These are phyloP conservation scores for Anorthoa munda DNA, from an alignment of 2,888 invertebrate genomes.

Conservation along the genomic window DNA sequence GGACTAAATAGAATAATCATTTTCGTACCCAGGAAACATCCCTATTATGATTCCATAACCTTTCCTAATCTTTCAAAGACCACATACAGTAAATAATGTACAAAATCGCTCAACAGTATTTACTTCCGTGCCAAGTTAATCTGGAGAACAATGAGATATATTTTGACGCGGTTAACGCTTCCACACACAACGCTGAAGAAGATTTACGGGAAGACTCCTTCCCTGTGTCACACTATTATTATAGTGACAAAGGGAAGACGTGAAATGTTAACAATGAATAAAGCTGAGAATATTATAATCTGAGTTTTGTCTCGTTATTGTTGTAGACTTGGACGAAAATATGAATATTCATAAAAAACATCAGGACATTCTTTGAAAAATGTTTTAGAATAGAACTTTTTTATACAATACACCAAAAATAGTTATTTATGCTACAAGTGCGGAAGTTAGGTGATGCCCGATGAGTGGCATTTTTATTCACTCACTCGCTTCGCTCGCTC, in stretches of 20 bases:
- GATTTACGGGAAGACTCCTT: slow-evolving; percentile 59
- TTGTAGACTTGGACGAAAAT: not conserved
- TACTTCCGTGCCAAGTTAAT: slow-evolving; percentile 53
- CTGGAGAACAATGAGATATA: too few species aligned
- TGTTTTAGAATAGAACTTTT: too few species aligned
- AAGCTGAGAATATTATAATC: slow-evolving; percentile 29
- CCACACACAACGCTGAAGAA: slow-evolving; percentile 58
- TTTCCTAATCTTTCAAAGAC: not conserved
- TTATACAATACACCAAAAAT: too few species aligned
- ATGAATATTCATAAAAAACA: not conserved
- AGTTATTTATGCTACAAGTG: too few species aligned
- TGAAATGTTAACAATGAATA: slow-evolving; percentile 48
- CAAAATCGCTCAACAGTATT: slow-evolving; percentile 18
- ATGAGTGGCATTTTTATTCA: too few species aligned
- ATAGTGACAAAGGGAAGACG: slow-evolving; percentile 59
- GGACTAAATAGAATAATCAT: too few species aligned
- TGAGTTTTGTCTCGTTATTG: slow-evolving; percentile 8
- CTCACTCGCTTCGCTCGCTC: too few species aligned
- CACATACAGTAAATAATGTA: slow-evolving; percentile 1
- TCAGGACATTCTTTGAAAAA: not conserved
- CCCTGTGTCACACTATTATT: slow-evolving; percentile 60
- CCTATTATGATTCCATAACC: not conserved
- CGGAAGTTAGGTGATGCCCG: too few species aligned
- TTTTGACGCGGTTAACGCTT: slow-evolving; percentile 55
- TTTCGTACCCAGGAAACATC: too few species aligned